Evolutionary conservation across 1,140 invertebrate genomes (phyloP), one percentile per base, ranked within the genome.

Genomic region (Chrysopa pallens): DNA sequence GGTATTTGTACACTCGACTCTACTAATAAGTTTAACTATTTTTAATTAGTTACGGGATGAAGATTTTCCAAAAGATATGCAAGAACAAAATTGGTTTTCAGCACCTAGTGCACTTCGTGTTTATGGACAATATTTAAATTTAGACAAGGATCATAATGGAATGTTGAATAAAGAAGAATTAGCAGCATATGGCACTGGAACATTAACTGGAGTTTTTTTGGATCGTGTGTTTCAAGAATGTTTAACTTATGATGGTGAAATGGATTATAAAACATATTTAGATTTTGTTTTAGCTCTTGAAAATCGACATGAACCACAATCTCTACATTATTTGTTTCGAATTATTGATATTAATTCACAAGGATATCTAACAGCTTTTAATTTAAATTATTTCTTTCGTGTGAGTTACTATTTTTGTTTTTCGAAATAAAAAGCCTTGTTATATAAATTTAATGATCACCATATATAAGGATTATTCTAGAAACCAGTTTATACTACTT

Each of bases 201-300:
- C 87, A 0, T 58, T 96, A n/a, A 96, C 91, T 0, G 72, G 78
- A 40, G 80, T 86, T 3, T 97, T 97, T 62, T 70, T 97, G 8
- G 85, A 92, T 50, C 70, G 90, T 38, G 84, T 96, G 0, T 97
- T 95, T 63, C 87, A 96, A 64, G 90, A 94, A 56, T 93, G 85
- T 53, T 69, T 93, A 0, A 97, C 92, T 0, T 96, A 92, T 57
- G 82, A 90, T 52, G 90, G 87, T 6, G 90, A 97, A 72, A 95
- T 97, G 80, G 93, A 98, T 62, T 98, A 95, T 60, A 95, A 95
- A 65, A 91, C 89, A 0, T 98, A 93, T 62, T 61, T 97, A 13
- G 90, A 97, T 58, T 86, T 97, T 64, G 86, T 94, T 0, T 65
- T 97, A 23, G 92, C 92, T 1, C 62, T 96, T 46, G 90, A 96